Conservation (phyloP, 2,888 invertebrate genomes). For the Lasioglossum marginatum region DNA sequence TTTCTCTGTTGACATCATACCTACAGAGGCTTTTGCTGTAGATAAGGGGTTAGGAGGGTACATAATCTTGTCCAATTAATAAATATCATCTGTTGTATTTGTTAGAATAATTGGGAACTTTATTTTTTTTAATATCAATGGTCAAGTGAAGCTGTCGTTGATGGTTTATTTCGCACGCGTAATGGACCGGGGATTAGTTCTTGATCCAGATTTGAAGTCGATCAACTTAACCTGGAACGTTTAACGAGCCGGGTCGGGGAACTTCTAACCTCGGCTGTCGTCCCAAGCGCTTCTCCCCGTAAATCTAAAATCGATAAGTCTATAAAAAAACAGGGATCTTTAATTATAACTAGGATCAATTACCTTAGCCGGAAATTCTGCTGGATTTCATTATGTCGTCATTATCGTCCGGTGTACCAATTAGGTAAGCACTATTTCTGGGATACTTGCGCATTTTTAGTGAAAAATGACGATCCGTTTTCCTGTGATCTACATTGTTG, state of each 20-base stretch:
- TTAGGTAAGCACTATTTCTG: background rate
- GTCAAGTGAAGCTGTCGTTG: no score
- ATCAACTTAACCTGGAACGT: slow-evolving; percentile 40
- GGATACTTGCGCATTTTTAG: background rate
- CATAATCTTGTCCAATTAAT: no score
- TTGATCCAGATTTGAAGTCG: slow-evolving; percentile 43
- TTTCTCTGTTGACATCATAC: no score
- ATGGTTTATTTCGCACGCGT: background rate
- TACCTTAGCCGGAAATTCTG: background rate
- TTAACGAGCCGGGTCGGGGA: slow-evolving; percentile 45
- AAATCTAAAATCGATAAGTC: slow-evolving; percentile 51
- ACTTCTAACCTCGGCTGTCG: slow-evolving; percentile 39
- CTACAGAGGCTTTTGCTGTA: no score
- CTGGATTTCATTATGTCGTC: background rate
- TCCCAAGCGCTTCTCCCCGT: slow-evolving; percentile 12
- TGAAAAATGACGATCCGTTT: background rate
- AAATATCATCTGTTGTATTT: no score
- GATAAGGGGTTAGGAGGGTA: no score
- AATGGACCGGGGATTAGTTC: slow-evolving; percentile 11
- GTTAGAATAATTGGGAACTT: no score
- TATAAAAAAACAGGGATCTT: slow-evolving; percentile 28
- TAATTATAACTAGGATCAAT: slow-evolving; percentile 23
- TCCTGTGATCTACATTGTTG: background rate
- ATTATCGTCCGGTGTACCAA: background rate
- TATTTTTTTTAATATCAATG: no score